Conservation (phyloP, 2,113 vertebrate species). For the Triplophysa dalaica region DNA sequence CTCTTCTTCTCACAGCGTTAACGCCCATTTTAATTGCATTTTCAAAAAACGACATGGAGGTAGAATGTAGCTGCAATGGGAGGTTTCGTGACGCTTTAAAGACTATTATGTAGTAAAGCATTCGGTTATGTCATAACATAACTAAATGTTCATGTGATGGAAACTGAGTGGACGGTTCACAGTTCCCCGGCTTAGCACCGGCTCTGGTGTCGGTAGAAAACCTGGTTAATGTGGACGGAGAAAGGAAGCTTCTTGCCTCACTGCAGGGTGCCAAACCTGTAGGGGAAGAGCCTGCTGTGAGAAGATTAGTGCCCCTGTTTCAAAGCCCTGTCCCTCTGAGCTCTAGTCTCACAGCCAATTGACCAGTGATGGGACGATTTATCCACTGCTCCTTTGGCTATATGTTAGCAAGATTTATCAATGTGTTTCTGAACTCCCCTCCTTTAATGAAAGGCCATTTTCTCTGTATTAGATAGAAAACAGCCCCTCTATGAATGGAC, state of each 20-base stretch:
- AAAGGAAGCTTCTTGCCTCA: slow-evolving; percentile 5
- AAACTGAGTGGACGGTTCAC: no score
- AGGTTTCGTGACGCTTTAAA: no score
- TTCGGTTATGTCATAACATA: no score
- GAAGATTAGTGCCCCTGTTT: slow-evolving; percentile 49
- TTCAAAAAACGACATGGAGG: no score
- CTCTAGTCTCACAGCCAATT: slow-evolving; percentile 39
- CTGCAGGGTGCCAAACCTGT: slow-evolving; percentile 14
- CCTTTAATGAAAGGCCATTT: not conserved
- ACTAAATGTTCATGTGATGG: no score
- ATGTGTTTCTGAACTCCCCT: slow-evolving; percentile 39
- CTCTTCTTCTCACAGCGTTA: no score
- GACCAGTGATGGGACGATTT: slow-evolving; percentile 34
- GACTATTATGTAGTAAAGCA: no score
- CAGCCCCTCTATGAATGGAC: slow-evolving; percentile 20
- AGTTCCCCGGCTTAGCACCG: not conserved
- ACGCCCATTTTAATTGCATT: no score
- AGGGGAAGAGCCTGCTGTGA: slow-evolving; percentile 32
- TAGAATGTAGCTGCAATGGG: no score
- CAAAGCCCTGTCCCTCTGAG: slow-evolving; percentile 40
- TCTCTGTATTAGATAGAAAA: slow-evolving; percentile 19
- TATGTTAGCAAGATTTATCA: slow-evolving; percentile 48
- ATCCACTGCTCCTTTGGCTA: slow-evolving; percentile 35
- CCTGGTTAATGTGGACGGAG: not conserved
- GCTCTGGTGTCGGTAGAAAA: not conserved